Evolutionary conservation across 53 echinoderm and acorn worm genomes (phyloP), one percentile per base, ranked within the genome.

Genomic region (Echinometra lucunter): DNA sequence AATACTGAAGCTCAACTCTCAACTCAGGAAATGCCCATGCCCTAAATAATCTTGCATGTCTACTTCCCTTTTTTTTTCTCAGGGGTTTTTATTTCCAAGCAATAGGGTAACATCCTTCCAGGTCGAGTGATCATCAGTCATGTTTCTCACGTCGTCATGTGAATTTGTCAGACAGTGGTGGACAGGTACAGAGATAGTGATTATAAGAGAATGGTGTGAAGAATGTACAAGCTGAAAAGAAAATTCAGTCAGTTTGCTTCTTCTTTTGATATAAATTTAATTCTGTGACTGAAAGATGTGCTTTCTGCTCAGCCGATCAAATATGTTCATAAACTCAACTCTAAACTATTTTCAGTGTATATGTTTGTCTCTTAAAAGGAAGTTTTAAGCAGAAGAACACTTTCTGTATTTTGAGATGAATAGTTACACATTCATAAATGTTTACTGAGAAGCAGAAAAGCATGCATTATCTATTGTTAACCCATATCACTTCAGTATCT

Each of bases 1-100:
- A 82, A 44, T 44, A 82, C 45, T 28, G 56, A 53, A 88, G 34
- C 49, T 53, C 56, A 17, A 30, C 34, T 53, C 88, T 11, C 23
- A 1, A 21, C 88, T 55, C 56, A 88, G 88, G 88, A 82, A 82
- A 45, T 82, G 42, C 83, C 83, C 83, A 82, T 82, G 83, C 83
- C 83, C 83, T 82, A 82, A 82, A 82, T 82, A 82, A 82, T 82
- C 83, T 7, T 82, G n/a, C 83, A 88, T 53, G 88, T 55, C 83
- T 23, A 83, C 83, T 83, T 47, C 47, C 83, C 17, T 47, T 53
- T 53, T 83, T 88, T 34, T 88, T 7, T 88, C 88, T 88, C 88
- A 49, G 18, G 88, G 42, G 88, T 88, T 56, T 88, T 56, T 32
- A 53, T 88, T 88, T 56, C 55, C 56, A 78, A 78, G 78, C 78